Evolutionary conservation across 2,113 vertebrate species (phyloP).

Genomic region (Neopipo cinnamomea): DNA sequence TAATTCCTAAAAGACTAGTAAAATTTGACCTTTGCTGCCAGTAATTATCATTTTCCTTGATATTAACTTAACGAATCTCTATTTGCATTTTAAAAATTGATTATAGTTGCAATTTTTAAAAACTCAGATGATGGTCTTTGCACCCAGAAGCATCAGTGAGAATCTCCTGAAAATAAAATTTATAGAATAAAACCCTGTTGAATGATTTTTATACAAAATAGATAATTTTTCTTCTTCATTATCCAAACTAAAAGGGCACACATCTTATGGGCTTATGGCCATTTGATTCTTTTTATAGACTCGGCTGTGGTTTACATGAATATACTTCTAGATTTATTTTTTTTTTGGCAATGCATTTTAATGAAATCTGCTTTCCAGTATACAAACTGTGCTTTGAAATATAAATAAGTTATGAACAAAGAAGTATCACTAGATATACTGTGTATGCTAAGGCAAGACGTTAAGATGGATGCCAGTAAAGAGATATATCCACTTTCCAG

Average conservation of each 20-base stretch:
- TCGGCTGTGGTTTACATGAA: conserved; percentile 25
- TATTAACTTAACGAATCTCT: conserved; percentile 29
- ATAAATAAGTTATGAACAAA: conserved; percentile 60
- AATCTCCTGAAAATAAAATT: conserved; percentile 11
- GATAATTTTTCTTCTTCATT: conserved; percentile 1
- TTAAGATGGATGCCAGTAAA: conserved; percentile 27
- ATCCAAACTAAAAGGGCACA: neutral
- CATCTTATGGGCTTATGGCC: neutral
- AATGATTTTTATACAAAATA: neutral
- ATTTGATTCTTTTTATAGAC: conserved; percentile 44
- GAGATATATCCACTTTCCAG: neutral
- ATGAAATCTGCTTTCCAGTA: conserved; percentile 49
- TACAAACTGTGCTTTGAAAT: conserved; percentile 66
- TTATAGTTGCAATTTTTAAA: neutral
- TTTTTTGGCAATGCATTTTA: conserved; percentile 45
- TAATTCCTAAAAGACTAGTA: conserved; percentile 36
- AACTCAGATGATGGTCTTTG: neutral
- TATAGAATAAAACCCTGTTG: neutral
- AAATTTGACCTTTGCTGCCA: conserved; percentile 35
- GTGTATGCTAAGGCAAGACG: conserved; percentile 6
- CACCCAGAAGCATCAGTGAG: neutral
- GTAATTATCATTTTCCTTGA: conserved; percentile 30
- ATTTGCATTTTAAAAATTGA: conserved; percentile 7
- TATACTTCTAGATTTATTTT: conserved; percentile 39
- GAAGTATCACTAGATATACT: neutral